Conservation (phyloP, 2,113 vertebrate species). For the Ornithorhynchus anatinus region DNA sequence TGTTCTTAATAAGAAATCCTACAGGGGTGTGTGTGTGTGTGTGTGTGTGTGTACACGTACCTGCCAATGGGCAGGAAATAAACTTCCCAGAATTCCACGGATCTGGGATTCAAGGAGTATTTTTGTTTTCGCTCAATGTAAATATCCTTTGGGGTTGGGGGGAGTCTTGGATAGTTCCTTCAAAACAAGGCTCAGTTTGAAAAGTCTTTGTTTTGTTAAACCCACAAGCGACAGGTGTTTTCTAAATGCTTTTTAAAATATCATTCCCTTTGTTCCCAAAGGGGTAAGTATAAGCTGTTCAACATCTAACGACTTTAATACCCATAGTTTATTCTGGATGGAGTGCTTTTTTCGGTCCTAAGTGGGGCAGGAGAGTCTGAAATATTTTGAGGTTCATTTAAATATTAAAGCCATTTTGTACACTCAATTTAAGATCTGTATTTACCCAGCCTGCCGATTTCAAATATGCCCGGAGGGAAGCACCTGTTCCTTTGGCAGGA, state of each 20-base stretch:
- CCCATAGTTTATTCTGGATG: slow-evolving; percentile 34
- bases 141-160: slow-evolving; percentile 9
- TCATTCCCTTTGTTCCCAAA: slow-evolving; percentile 29
- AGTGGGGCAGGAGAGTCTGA: no score
- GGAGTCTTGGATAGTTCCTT: no score
- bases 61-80: no score
- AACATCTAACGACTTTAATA: slow-evolving; percentile 35
- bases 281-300: slow-evolving; percentile 15
- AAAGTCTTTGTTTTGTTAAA: slow-evolving; percentile 9
- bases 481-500: slow-evolving; percentile 17
- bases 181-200: background rate
- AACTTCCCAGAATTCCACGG: background rate
- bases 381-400: slow-evolving; percentile 43
- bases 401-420: slow-evolving; percentile 55
- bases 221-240: background rate
- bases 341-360: no score
- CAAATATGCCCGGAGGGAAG: slow-evolving; percentile 37
- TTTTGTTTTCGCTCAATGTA: slow-evolving; percentile 2
- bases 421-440: slow-evolving; percentile 51
- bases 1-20: no score
- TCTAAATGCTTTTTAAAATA: slow-evolving; percentile 3
- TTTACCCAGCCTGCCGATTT: slow-evolving; percentile 45
- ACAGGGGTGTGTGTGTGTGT: no score
- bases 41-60: no score
- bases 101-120: background rate